phyloP scores from a whole-genome alignment of 2,888 invertebrate species.

The Temnothorax unifasciatus region DNA sequence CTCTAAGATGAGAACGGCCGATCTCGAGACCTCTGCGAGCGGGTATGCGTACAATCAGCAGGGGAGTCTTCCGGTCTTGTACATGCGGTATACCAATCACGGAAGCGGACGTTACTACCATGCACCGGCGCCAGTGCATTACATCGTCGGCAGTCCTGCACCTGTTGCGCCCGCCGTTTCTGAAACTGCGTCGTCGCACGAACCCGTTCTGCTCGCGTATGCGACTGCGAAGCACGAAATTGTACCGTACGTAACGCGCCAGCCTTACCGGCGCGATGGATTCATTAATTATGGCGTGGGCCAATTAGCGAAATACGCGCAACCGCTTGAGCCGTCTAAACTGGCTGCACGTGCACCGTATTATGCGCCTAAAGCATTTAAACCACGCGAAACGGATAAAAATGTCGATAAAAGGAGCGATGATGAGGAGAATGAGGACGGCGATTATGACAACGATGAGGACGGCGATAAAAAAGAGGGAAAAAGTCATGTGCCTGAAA shows the following conservation, averaged over 20 bases:
- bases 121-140: constrained; percentile 75
- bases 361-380: constrained; percentile 30
- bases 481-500: constrained; percentile 9
- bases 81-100: constrained; percentile 82
- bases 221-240: constrained; percentile 51
- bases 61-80: constrained; percentile 79
- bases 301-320: constrained; percentile 62
- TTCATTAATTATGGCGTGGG: constrained; percentile 60
- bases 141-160: constrained; percentile 71
- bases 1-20: constrained; percentile 88
- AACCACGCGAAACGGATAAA: constrained; percentile 58
- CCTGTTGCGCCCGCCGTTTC: constrained; percentile 71
- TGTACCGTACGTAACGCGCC: constrained; percentile 35
- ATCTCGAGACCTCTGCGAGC: constrained; percentile 88
- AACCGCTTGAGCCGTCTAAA: constrained; percentile 54
- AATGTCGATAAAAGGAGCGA: constrained; percentile 73
- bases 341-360: constrained; percentile 58
- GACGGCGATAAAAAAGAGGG: constrained; percentile 34
- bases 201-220: constrained; percentile 68
- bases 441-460: constrained; percentile 70
- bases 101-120: constrained; percentile 77
- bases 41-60: constrained; percentile 86
- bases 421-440: constrained; percentile 50
- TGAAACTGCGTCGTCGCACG: constrained; percentile 64
- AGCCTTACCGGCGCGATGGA: constrained; percentile 55